These are phyloP conservation scores for Chalcis sispes DNA, from an alignment of 2,888 invertebrate genomes.

Conservation along the genomic window DNA sequence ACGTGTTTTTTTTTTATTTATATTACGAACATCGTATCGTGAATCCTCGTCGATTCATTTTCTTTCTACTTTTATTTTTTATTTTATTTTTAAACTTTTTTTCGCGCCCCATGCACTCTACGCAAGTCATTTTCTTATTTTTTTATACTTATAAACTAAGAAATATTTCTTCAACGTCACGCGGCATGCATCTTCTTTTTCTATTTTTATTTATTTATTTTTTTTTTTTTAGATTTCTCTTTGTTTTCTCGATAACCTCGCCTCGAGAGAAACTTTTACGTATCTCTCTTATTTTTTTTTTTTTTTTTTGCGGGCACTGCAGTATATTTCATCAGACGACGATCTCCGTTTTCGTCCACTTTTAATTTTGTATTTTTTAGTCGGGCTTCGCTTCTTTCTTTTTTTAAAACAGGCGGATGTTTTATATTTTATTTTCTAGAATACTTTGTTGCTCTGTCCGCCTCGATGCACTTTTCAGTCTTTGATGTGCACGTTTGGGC, in stretches of 20 bases:
- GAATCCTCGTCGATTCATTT: constrained; percentile 47
- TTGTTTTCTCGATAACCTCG: no score
- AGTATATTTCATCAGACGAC: constrained; percentile 30
- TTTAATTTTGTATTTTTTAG: not conserved
- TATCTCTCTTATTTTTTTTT: not conserved
- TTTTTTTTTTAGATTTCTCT: not conserved
- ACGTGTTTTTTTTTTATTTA: constrained; percentile 69
- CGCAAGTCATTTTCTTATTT: not conserved
- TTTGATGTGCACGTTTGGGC: constrained; percentile 47
- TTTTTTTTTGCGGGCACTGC: constrained; percentile 11
- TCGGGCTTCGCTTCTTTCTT: not conserved
- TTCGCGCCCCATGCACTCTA: not conserved
- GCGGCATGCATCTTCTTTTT: constrained; percentile 39
- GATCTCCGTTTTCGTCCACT: not conserved
- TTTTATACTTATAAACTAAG: constrained; percentile 25
- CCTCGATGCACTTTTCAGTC: constrained; percentile 57
- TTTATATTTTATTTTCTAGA: constrained; percentile 6
- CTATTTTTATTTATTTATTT: constrained; percentile 24
- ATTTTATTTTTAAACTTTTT: not conserved
- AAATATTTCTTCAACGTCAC: constrained; percentile 26
- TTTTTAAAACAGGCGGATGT: constrained; percentile 35
- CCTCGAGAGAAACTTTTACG: no score
- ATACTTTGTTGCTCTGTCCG: constrained; percentile 39
- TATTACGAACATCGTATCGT: constrained; percentile 65
- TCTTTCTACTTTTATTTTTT: no score